Evolutionary conservation across 2,113 vertebrate species (phyloP).

Genomic region (Muntiacus muntjak): DNA sequence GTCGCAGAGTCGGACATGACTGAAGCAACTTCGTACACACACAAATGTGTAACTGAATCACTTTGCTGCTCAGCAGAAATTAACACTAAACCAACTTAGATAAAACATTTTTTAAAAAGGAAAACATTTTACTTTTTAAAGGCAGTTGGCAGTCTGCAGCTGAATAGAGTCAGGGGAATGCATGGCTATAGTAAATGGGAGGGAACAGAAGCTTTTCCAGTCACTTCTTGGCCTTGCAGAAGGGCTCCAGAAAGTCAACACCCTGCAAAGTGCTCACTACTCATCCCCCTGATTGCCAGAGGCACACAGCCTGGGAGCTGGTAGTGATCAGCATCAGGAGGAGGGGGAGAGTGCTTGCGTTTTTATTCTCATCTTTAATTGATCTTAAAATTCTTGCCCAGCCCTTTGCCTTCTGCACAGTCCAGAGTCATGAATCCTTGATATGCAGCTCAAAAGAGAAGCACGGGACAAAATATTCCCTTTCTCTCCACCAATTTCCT

Average conservation of each 20-base stretch:
- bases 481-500: slow-evolving; percentile 42
- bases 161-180: background rate
- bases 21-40: background rate
- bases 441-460: slow-evolving; percentile 1
- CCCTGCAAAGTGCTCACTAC: background rate
- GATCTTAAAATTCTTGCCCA: slow-evolving; percentile 60
- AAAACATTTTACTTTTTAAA: slow-evolving; percentile 22
- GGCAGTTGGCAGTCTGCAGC: background rate
- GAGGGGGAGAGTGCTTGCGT: background rate
- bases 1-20: background rate
- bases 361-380: slow-evolving; percentile 58
- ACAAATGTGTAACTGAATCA: background rate
- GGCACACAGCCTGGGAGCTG: background rate
- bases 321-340: background rate
- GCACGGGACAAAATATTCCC: background rate
- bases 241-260: slow-evolving; percentile 28
- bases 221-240: background rate
- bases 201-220: background rate
- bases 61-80: background rate
- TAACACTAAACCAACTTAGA: background rate
- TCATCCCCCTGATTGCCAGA: background rate
- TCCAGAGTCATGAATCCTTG: slow-evolving; percentile 28
- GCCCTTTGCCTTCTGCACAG: slow-evolving; percentile 5
- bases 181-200: background rate
- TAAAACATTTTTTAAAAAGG: background rate